These are phyloP conservation scores for Ostrea denselamellosa DNA, from an alignment of 1,140 invertebrate genomes.

Conservation along the genomic window DNA sequence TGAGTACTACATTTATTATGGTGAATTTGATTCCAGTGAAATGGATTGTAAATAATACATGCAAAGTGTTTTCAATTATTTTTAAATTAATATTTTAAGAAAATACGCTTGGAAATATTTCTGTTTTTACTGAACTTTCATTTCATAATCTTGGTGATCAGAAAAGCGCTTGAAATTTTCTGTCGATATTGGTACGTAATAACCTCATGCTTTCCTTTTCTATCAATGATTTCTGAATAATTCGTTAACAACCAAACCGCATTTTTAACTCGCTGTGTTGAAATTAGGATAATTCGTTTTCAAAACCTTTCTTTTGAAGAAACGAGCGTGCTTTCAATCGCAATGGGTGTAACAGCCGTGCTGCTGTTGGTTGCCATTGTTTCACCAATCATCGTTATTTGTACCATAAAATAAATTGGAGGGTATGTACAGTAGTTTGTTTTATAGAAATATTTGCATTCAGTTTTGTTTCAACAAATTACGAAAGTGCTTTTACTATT, in stretches of 20 bases:
- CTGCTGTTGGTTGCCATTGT: not conserved
- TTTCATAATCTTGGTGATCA: not conserved
- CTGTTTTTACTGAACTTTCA: not conserved
- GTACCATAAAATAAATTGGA: not conserved
- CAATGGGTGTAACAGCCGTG: not conserved
- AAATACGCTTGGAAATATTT: not conserved
- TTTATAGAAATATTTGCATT: not conserved
- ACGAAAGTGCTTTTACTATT: not conserved
- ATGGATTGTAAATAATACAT: no score
- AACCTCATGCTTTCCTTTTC: not conserved
- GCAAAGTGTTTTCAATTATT: no score
- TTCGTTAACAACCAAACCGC: no score
- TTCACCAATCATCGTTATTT: not conserved
- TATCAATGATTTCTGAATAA: no score
- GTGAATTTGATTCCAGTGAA: no score
- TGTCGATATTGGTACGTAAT: not conserved
- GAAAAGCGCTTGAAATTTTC: not conserved
- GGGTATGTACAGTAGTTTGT: not conserved
- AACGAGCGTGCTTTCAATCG: not conserved
- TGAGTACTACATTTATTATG: not conserved
- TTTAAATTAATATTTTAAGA: no score
- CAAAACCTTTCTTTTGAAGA: not conserved
- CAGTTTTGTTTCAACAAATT: not conserved
- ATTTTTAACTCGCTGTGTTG: no score
- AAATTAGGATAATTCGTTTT: not conserved